These are phyloP conservation scores for Heliconius nattereri DNA, from an alignment of 1,140 invertebrate species.

Conservation along the genomic window DNA sequence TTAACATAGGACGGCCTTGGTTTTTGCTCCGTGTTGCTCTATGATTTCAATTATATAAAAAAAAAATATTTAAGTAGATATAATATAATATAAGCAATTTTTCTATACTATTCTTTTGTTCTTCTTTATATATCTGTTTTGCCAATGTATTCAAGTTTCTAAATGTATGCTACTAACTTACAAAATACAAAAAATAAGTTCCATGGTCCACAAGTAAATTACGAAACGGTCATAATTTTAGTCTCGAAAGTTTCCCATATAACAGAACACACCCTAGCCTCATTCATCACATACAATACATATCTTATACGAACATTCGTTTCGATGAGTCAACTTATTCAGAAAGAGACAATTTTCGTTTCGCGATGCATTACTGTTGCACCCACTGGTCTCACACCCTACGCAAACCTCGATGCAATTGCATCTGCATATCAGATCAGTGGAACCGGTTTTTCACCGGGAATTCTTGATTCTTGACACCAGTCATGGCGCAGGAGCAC, in stretches of 20 bases:
- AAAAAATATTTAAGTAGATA: too few species aligned
- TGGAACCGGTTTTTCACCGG: conserved; percentile 21
- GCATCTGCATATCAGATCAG: conserved; percentile 14
- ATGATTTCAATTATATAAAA: too few species aligned
- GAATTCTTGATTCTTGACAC: not conserved
- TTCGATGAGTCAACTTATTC: conserved; percentile 12
- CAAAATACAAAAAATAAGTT: not conserved
- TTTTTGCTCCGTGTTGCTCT: too few species aligned
- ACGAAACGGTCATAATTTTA: too few species aligned
- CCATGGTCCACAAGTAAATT: not conserved
- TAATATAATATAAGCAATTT: too few species aligned
- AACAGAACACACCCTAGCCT: not conserved
- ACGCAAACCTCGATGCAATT: conserved; percentile 25
- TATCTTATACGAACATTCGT: not conserved
- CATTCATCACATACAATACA: not conserved
- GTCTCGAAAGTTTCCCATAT: not conserved
- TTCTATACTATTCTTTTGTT: too few species aligned
- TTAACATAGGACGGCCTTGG: too few species aligned
- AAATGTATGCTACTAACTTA: too few species aligned
- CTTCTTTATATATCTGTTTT: too few species aligned
- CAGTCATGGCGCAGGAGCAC: too few species aligned
- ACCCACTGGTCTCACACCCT: conserved; percentile 18
- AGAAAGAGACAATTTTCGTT: conserved; percentile 19
- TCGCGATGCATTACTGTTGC: conserved; percentile 20
- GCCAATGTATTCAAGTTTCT: not conserved